phyloP scores from a whole-genome alignment of 2,888 invertebrate genomes.

The Oscheius sp. region DNA sequence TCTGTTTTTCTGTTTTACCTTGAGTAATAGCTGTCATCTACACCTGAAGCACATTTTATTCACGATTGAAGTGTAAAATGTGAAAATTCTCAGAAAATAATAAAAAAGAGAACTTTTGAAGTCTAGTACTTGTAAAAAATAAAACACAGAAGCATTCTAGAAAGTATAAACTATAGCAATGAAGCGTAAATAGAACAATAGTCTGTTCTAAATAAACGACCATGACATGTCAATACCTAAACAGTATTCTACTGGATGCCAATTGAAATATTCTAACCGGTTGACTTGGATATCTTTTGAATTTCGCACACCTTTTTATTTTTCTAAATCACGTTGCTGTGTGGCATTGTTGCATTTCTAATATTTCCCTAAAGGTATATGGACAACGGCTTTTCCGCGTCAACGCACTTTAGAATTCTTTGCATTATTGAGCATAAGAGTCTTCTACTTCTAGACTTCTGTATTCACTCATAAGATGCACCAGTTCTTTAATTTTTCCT shows the following conservation, averaged over 20 bases:
- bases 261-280: not conserved
- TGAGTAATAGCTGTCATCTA: no score
- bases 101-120: no score
- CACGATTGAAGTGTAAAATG: no score
- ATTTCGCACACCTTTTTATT: not conserved
- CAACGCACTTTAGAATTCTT: conserved; percentile 22
- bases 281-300: not conserved
- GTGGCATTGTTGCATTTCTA: no score
- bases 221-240: not conserved
- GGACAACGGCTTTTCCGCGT: conserved; percentile 24
- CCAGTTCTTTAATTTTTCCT: not conserved
- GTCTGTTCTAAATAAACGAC: not conserved
- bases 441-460: conserved; percentile 12
- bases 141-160: no score
- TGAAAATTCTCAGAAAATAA: no score
- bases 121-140: no score
- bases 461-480: not conserved
- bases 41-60: no score
- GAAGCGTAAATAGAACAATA: not conserved
- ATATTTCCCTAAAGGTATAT: not conserved
- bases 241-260: no score
- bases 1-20: not conserved
- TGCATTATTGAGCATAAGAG: conserved; percentile 22
- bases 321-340: not conserved
- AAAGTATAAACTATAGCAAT: not conserved